Base-by-base conservation (phyloP, 2,113 vertebrate species). In the Irena cyanogastra region DNA sequence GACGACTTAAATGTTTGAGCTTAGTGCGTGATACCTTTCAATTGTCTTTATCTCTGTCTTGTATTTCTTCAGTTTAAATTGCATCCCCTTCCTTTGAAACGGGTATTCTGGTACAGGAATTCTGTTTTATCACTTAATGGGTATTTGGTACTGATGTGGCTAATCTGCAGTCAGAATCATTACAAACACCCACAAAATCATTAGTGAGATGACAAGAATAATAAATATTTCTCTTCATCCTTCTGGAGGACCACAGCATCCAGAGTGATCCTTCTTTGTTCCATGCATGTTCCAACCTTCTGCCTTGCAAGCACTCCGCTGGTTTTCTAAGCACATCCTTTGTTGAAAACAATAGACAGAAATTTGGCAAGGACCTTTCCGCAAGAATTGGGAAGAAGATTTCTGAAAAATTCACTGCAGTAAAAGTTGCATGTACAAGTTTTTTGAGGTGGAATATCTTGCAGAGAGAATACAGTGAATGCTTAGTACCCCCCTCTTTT, bases 311-410 rank as follows among this genome's bases (percentile, higher is more conserved):
- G 16, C 1, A 0, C 18, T 69, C 47, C 0, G 2, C 30, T 44
- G 71, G 27, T 16, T 56, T 89, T 85, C 56, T 64, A 85, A 69
- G 52, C 33, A 15, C 20, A 68, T 76, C 65, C n/a, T 87, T 91
- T 87, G 31, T 49, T 76, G 49, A 76, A 97, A 79, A 61, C 37
- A 72, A 72, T 2, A 56, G 82, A 39, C 42, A 90, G 37, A 45
- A 93, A 68, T 65, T 90, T 76, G 66, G 52, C 44, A 87, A 53
- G 12, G 28, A 60, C 27, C 18, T 94, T 91, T 85, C 66, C 69
- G n/a, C 16, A 85, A 68, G 41, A 12, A 30, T 64, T 85, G 16
- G 11, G 37, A 78, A 64, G n/a, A 92, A 78, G 0, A 3, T 57
- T 86, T 83, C 35, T 66, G 39, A 75, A 87, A 76, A 66, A 63